Percentiles rank a stretch among this genome's conserved stretches.
Conservation (phyloP, 2,797 vertebrate species). For the Acanthurus tractus region DNA sequence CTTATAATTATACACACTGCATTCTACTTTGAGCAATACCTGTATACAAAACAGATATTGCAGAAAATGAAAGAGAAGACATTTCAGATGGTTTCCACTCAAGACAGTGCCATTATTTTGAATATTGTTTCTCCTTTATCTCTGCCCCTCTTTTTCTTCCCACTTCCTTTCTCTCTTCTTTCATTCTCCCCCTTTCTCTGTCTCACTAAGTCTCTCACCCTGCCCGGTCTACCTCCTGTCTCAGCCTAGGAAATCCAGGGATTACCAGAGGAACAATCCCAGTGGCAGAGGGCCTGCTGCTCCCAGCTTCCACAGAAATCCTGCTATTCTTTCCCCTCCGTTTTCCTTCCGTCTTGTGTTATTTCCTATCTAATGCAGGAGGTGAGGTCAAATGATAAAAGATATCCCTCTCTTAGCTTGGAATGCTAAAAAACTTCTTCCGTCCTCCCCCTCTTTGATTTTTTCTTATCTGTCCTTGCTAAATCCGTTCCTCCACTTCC, state of each 20-base stretch:
- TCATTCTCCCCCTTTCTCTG: slow-evolving; percentile 35
- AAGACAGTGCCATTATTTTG: slow-evolving; percentile 24
- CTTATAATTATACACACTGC: slow-evolving; percentile 43
- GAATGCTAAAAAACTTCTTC: slow-evolving; percentile 8
- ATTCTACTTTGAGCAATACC: slow-evolving; percentile 44
- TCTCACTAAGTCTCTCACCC: slow-evolving; percentile 53
- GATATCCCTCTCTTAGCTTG: slow-evolving; percentile 22
- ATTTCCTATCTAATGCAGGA: slow-evolving; percentile 56
- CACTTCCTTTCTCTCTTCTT: slow-evolving; percentile 31
- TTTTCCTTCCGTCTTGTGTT: slow-evolving; percentile 52
- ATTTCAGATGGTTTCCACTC: slow-evolving; percentile 21
- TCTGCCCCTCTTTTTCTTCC: slow-evolving; percentile 31
- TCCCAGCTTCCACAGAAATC: slow-evolving; percentile 67
- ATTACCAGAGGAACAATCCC: slow-evolving; percentile 80
- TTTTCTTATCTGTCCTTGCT: slow-evolving; percentile 8
- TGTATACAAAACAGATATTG: slow-evolving; percentile 46
- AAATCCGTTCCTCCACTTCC: slow-evolving; percentile 17
- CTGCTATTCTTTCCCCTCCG: slow-evolving; percentile 51
- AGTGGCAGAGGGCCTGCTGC: slow-evolving; percentile 77
- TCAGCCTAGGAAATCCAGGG: slow-evolving; percentile 82
- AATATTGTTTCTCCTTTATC: slow-evolving; percentile 45
- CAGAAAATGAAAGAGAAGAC: slow-evolving; percentile 33
- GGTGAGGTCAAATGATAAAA: slow-evolving; percentile 50
- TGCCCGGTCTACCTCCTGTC: slow-evolving; percentile 74
- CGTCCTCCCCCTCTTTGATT: neutral